These are phyloP conservation scores for Oreocharis arfaki DNA, from an alignment of 2,113 vertebrate species.

Conservation along the genomic window DNA sequence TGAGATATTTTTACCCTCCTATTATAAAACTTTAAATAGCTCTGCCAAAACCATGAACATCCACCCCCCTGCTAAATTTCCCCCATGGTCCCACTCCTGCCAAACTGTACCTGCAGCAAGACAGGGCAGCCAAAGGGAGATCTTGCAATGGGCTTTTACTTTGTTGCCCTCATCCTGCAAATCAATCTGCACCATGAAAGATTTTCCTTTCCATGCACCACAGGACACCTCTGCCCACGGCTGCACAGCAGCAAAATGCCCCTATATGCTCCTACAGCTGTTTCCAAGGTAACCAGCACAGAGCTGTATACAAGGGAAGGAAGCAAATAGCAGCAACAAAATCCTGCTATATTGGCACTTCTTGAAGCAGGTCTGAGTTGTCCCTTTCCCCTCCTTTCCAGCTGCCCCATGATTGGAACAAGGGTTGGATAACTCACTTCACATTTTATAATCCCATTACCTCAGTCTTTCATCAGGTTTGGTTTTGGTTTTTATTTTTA, in stretches of 20 bases:
- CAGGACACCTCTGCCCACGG: slow-evolving; percentile 57
- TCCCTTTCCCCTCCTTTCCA: background rate
- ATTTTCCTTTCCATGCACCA: background rate
- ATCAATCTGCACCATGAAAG: background rate
- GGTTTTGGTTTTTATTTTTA: background rate
- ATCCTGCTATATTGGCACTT: background rate
- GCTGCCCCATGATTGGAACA: background rate
- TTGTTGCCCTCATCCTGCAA: background rate
- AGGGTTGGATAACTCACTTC: background rate
- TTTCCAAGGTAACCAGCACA: slow-evolving; percentile 75
- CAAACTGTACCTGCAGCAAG: background rate
- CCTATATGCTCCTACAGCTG: slow-evolving; percentile 62
- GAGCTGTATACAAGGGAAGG: slow-evolving; percentile 50
- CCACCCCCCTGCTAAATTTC: background rate
- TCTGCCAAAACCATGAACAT: background rate
- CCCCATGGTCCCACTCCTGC: background rate
- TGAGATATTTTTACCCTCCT: background rate
- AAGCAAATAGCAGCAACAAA: slow-evolving; percentile 11
- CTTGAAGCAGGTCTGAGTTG: background rate
- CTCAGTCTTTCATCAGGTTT: background rate
- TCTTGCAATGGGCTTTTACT: background rate
- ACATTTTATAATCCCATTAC: background rate
- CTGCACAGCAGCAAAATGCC: slow-evolving; percentile 60
- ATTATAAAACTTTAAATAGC: background rate
- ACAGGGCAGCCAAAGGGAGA: background rate